phyloP scores from a whole-genome alignment of 2,113 vertebrate species.

The Ranitomeya variabilis region DNA sequence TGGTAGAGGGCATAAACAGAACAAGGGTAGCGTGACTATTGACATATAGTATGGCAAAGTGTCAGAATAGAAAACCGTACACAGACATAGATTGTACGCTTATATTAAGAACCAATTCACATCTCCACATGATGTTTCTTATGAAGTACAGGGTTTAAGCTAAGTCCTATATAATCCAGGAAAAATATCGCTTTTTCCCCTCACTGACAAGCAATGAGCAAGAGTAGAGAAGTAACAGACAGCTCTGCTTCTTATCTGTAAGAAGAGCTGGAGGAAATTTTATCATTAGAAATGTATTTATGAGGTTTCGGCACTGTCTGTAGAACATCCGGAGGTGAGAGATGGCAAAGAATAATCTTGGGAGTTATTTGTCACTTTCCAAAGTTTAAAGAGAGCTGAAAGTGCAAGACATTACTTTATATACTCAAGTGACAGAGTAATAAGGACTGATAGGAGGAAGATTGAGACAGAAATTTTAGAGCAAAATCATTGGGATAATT shows the following conservation, averaged over 20 bases:
- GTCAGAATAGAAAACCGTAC: neutral
- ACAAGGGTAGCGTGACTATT: neutral
- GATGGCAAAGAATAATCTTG: constrained; percentile 28
- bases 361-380: constrained; percentile 13
- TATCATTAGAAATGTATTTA: constrained; percentile 55
- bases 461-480: neutral
- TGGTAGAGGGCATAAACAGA: neutral
- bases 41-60: neutral
- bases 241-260: constrained; percentile 45
- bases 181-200: constrained; percentile 24
- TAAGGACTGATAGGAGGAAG: neutral
- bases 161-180: constrained; percentile 44
- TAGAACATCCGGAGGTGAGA: constrained; percentile 32
- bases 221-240: constrained; percentile 40
- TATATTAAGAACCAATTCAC: constrained; percentile 35
- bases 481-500: neutral
- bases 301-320: constrained; percentile 46
- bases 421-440: neutral
- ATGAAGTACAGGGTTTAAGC: constrained; percentile 38
- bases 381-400: constrained; percentile 8
- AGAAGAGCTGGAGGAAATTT: constrained; percentile 46
- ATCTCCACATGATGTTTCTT: constrained; percentile 44
- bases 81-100: neutral
- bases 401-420: neutral
- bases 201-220: constrained; percentile 43